Base-by-base conservation (phyloP, 2,888 invertebrate genomes). In the Stenchaetothrips biformis region DNA sequence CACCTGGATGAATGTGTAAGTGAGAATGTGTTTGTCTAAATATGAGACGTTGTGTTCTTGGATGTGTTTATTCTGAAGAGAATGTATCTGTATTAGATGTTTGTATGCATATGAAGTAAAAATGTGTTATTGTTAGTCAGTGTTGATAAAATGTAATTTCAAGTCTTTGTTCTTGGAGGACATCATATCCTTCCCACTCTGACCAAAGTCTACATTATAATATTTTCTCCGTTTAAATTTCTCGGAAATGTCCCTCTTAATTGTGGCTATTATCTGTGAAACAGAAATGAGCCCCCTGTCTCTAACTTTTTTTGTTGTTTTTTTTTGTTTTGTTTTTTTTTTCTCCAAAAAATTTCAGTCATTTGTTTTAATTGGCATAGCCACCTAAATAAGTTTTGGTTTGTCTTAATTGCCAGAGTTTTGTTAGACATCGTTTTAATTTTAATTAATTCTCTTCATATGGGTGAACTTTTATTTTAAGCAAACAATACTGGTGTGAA, bases 121-220 rank as follows among this genome's bases (percentile, higher is more conserved):
- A 8, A 74, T 25, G 67, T 25, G 25, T 74, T 74, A 9, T 25
- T 74, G 7, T 74, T 74, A 74, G 67, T 74, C 67, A 74, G 67
- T 74, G 21, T 21, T 7, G 59, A 59, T 74, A 25, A 25, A 21
- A 8, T 74, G 25, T 74, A 74, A 25, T 59, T 25, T 2, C 21
- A 74, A 74, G 67, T 74, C 67, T 74, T 74, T 74, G 59, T 59
- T 74, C 21, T 74, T 74, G 25, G 25, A 74, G 67, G 67, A 25
- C 25, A 6, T 21, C 7, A 25, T 11, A 74, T 74, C 67, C 67
- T 74, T 74, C 25, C 67, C 9, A 74, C 25, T 74, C 9, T 74
- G 67, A 74, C 67, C 67, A 74, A 74, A 74, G 67, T 74, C 67
- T 74, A 74, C 25, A 11, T 74, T 74, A 8, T 74, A 74, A 74